Conservation (phyloP, 2,113 vertebrate species). For the Oreamnos americanus region DNA sequence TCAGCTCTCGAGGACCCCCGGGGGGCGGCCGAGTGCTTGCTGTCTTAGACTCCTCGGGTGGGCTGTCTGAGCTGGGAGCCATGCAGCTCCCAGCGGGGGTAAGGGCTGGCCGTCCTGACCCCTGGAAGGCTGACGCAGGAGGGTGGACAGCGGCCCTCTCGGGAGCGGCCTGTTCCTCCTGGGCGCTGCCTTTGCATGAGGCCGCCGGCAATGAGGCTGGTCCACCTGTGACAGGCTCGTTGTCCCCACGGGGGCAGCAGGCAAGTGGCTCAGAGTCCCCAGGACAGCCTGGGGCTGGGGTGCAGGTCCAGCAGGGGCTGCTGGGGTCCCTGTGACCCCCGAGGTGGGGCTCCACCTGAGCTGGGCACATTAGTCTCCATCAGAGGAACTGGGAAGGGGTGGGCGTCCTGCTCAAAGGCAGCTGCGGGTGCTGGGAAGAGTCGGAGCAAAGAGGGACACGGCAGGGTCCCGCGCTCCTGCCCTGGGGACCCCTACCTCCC, state of each 20-base stretch:
- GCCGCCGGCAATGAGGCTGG: fast-evolving
- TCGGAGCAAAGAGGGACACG: fast-evolving
- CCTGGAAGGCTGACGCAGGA: not conserved
- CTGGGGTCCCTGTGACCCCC: fast-evolving
- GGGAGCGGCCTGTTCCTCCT: not conserved
- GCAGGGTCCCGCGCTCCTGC: fast-evolving
- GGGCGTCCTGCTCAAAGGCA: fast-evolving
- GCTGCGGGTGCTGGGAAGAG: fast-evolving
- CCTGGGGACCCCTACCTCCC: fast-evolving
- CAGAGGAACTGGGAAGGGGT: not conserved
- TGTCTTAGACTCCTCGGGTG: not conserved
- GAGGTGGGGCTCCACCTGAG: fast-evolving
- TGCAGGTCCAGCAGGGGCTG: not conserved
- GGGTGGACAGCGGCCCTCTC: not conserved
- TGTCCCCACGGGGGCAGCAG: fast-evolving
- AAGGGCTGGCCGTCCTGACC: fast-evolving
- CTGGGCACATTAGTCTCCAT: not conserved
- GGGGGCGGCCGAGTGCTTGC: not conserved
- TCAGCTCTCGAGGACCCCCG: not conserved
- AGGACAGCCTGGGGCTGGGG: fast-evolving
- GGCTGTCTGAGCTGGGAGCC: not conserved
- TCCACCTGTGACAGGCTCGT: fast-evolving
- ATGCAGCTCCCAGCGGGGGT: not conserved
- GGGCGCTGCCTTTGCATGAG: not conserved
- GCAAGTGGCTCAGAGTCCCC: fast-evolving